phyloP scores from a whole-genome alignment of 2,888 invertebrate genomes.

The Peribatodes rhomboidaria region DNA sequence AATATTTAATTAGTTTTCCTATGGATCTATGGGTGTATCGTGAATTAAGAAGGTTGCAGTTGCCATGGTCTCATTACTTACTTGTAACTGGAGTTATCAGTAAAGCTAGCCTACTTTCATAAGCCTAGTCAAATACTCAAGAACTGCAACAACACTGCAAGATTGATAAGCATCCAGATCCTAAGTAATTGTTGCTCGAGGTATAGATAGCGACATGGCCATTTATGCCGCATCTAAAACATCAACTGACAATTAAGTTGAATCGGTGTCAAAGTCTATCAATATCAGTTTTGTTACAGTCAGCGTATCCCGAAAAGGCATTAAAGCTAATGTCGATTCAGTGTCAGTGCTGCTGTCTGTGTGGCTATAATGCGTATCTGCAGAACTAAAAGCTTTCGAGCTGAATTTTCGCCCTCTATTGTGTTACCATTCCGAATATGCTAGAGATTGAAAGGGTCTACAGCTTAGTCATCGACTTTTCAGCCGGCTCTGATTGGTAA shows the following conservation, averaged over 20 bases:
- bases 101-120: constrained; percentile 60
- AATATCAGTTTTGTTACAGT: constrained; percentile 47
- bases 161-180: constrained; percentile 11
- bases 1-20: neutral
- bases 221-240: neutral
- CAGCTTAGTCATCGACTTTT: constrained; percentile 29
- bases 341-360: constrained; percentile 74
- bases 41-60: constrained; percentile 15
- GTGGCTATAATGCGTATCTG: constrained; percentile 77
- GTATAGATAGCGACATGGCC: neutral
- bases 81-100: constrained; percentile 29
- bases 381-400: constrained; percentile 77
- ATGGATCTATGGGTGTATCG: constrained; percentile 22
- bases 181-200: constrained; percentile 26
- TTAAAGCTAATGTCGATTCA: constrained; percentile 70
- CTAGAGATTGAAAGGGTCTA: constrained; percentile 35
- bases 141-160: constrained; percentile 62
- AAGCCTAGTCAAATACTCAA: constrained; percentile 59
- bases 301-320: constrained; percentile 66
- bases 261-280: constrained; percentile 19
- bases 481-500: constrained; percentile 38
- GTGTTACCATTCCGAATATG: constrained; percentile 74
- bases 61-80: constrained; percentile 48
- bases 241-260: constrained; percentile 12
- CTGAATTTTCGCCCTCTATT: constrained; percentile 72